Base-by-base conservation (phyloP, 2,888 invertebrate species). In the Dioctria linearis region DNA sequence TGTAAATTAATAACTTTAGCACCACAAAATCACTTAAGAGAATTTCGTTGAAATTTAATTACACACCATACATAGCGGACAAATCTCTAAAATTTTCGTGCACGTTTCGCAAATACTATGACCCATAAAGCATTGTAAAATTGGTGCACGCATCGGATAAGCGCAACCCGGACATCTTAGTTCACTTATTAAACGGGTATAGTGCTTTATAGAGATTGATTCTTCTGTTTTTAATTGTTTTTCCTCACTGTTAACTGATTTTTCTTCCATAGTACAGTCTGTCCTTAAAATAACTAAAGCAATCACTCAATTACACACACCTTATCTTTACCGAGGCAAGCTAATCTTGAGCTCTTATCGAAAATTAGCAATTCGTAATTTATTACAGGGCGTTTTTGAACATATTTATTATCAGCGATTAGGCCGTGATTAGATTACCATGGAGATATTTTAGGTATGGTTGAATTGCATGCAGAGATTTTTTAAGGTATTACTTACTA, bases 81-180 rank as follows among this genome's bases (percentile, higher is more conserved):
- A 88, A 85, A 87, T 82, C 82, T 85, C 81, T 54, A 88, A 83
- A 76, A 87, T 85, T 65, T 85, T 84, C 3, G 88, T 87, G 83
- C 89, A 89, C 71, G 86, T 85, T 67, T 87, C 86, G 78, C 89
- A 89, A 63, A 88, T 83, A 80, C 88, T 88, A 83, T 89, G 89
- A 0, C 89, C 89, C 11, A 86, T 87, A 80, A 85, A 84, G 83
- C 89, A 89, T 46, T 89, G 85, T 78, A 85, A 83, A 6, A 89
- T 86, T 2, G 89, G 89, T 6, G 88, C 85, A 80, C 86, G 86
- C 87, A 89, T 88, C 63, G 88, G 88, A 13, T 84, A 85, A 3
- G 88, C 87, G 81, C 89, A 89, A 57, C 89, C 89, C 3, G 89
- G 89, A 84, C 89, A 89, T 63, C 88, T 86, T 5, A 89, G 83